Evolutionary conservation across 2,797 vertebrate species (phyloP).

Genomic region (Cryptoblepharus egeriae): DNA sequence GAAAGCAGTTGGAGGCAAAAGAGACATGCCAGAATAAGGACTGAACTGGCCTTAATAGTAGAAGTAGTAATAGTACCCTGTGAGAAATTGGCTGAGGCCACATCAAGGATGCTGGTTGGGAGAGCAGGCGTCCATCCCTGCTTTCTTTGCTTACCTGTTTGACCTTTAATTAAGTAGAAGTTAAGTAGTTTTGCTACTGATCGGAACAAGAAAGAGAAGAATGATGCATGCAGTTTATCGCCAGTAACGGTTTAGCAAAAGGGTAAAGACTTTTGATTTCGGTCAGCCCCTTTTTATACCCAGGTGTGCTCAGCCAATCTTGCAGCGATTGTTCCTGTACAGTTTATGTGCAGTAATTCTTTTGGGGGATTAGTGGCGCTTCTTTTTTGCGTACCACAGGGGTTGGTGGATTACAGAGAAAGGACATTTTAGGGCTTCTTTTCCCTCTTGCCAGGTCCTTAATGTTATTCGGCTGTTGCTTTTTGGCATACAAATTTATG

Average conservation of each 20-base stretch:
- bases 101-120: background rate
- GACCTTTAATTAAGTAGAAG: slow-evolving; percentile 8
- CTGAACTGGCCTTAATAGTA: background rate
- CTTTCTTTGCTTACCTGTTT: background rate
- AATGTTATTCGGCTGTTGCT: slow-evolving; percentile 44
- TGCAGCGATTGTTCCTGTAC: slow-evolving; percentile 7
- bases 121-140: fast-evolving
- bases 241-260: background rate
- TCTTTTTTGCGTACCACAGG: background rate
- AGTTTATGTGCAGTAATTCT: slow-evolving; percentile 12
- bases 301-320: background rate
- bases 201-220: background rate
- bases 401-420: slow-evolving; percentile 34
- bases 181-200: background rate
- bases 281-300: fast-evolving
- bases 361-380: slow-evolving; percentile 19
- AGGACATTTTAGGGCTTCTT: slow-evolving; percentile 47
- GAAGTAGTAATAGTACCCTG: background rate
- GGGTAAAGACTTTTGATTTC: fast-evolving
- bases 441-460: slow-evolving; percentile 61
- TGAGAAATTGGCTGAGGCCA: background rate
- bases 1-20: background rate
- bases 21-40: background rate
- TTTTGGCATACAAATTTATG: slow-evolving; percentile 58
- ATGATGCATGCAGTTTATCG: fast-evolving